phyloP scores from a whole-genome alignment of 2,113 vertebrate species.

The Microcebus lehilahytsara region DNA sequence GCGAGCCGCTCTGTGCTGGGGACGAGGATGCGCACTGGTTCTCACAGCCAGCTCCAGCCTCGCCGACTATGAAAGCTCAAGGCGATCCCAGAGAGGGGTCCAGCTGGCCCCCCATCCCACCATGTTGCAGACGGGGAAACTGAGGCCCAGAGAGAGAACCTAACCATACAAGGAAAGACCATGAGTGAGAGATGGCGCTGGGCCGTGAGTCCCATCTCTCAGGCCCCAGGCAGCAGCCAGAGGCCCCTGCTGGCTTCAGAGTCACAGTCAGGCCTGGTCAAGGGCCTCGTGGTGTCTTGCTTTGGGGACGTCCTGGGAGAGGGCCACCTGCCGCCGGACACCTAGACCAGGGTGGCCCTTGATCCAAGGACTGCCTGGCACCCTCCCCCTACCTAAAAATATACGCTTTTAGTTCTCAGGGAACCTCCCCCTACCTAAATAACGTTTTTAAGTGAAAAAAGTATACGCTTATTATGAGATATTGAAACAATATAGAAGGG shows the following conservation, averaged over 20 bases:
- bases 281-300: background rate
- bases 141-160: background rate
- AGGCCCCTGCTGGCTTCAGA: background rate
- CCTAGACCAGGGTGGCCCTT: background rate
- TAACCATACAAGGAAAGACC: background rate
- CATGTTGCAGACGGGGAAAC: background rate
- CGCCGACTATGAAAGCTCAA: background rate
- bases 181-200: background rate
- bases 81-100: background rate
- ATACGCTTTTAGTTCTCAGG: no score
- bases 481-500: no score
- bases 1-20: background rate
- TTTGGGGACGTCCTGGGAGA: background rate
- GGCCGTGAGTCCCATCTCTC: background rate
- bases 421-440: no score
- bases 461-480: no score
- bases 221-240: background rate
- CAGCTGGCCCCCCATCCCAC: background rate
- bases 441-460: no score
- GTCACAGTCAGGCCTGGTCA: background rate
- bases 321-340: background rate
- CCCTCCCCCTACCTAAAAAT: no score
- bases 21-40: background rate
- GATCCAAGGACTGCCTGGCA: background rate
- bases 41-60: background rate